Percentiles rank a stretch among this genome's conserved stretches.
Evolutionary conservation across 2,888 invertebrate species (phyloP).

Genomic region (Euclidia mi): DNA sequence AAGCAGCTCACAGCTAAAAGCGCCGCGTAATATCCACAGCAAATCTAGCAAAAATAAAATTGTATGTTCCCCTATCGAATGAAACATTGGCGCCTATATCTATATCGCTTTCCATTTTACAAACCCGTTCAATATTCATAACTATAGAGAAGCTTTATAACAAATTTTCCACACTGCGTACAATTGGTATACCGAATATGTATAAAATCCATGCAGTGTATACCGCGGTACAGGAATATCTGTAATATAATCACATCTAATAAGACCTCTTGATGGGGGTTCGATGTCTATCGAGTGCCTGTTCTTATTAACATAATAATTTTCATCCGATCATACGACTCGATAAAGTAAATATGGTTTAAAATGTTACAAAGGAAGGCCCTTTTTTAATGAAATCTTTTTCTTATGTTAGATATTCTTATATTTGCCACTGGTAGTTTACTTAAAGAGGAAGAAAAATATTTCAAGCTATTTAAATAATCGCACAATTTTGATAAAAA

Average conservation of each 20-base stretch:
- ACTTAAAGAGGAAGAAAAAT: too few relatives aligned
- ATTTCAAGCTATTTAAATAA: too few relatives aligned
- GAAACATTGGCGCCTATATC: slow-evolving; percentile 14
- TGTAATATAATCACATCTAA: slow-evolving; percentile 76
- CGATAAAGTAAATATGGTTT: slow-evolving; percentile 48
- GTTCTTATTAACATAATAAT: slow-evolving; percentile 75
- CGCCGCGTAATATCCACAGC: not conserved
- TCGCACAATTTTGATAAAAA: too few relatives aligned
- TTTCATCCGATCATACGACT: slow-evolving; percentile 64
- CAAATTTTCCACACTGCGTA: slow-evolving; percentile 29
- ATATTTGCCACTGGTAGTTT: too few relatives aligned
- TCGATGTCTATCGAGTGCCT: slow-evolving; percentile 64
- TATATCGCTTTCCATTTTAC: slow-evolving; percentile 12
- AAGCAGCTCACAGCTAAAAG: not conserved
- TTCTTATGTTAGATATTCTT: too few relatives aligned
- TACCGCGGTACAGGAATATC: slow-evolving; percentile 56
- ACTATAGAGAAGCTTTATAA: slow-evolving; percentile 32
- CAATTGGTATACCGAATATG: slow-evolving; percentile 31
- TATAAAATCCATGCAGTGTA: slow-evolving; percentile 18
- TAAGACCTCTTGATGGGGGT: slow-evolving; percentile 80
- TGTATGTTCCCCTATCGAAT: slow-evolving; percentile 7
- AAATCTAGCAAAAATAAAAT: slow-evolving; percentile 19
- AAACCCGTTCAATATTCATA: slow-evolving; percentile 48
- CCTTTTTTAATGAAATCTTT: slow-evolving; percentile 25
- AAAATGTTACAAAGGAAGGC: slow-evolving; percentile 18